phyloP scores from a whole-genome alignment of 1,140 invertebrate genomes.

The Diabrotica virgifera region DNA sequence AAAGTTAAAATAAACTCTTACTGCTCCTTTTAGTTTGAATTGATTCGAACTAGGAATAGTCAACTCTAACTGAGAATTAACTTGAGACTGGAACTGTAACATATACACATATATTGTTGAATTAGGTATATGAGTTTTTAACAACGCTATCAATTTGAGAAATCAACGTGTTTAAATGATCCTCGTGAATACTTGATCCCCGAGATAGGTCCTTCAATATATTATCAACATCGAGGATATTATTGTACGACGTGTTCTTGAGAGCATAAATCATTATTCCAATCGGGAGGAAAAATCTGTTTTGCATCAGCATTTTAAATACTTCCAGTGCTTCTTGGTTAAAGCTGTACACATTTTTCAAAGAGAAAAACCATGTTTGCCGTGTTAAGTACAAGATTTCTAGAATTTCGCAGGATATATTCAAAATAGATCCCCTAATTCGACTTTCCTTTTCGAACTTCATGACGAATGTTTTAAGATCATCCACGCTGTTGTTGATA shows the following conservation, averaged over 20 bases:
- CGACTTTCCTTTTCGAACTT: conserved; percentile 31
- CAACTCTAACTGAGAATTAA: no score
- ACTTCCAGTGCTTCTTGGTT: conserved; percentile 27
- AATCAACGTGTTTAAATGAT: conserved; percentile 32
- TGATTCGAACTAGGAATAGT: no score
- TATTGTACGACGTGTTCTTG: conserved; percentile 32
- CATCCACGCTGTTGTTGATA: conserved; percentile 34
- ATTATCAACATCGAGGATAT: conserved; percentile 33
- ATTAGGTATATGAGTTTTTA: no score
- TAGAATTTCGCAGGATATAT: conserved; percentile 36
- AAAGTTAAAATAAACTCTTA: no score
- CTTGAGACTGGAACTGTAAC: no score
- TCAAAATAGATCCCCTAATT: conserved; percentile 29
- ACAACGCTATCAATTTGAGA: conserved; percentile 13
- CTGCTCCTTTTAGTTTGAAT: no score
- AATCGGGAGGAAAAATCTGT: conserved; percentile 37
- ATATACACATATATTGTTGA: no score
- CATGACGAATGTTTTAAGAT: conserved; percentile 37
- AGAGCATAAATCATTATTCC: conserved; percentile 39
- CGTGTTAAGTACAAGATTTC: conserved; percentile 34
- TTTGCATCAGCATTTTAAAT: conserved; percentile 35
- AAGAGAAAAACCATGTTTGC: conserved; percentile 32
- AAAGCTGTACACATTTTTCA: conserved; percentile 33
- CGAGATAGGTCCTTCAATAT: conserved; percentile 31
- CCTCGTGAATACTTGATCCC: conserved; percentile 34